These are phyloP conservation scores for Athene noctua DNA, from an alignment of 2,113 vertebrate species.

Conservation along the genomic window DNA sequence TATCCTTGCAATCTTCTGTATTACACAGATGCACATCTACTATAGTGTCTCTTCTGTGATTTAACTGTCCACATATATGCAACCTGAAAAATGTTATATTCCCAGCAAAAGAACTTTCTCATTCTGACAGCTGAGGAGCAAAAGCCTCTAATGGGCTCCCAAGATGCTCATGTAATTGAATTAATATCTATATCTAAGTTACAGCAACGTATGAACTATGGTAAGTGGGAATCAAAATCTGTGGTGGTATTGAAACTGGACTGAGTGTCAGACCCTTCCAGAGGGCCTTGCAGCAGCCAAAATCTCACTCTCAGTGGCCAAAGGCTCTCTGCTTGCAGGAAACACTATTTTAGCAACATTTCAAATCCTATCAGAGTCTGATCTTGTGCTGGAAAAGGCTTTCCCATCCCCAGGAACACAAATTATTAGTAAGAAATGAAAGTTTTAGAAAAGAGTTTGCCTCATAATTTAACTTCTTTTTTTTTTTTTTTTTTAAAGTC, in stretches of 20 bases:
- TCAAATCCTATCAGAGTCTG: not conserved
- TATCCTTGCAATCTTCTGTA: not conserved
- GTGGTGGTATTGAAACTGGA: rapidly evolving
- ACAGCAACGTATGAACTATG: not conserved
- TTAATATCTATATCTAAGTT: not conserved
- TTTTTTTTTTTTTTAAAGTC: not conserved
- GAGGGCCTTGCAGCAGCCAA: not conserved
- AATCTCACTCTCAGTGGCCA: not conserved
- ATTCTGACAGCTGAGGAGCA: not conserved
- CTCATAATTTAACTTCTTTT: not conserved
- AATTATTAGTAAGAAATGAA: not conserved
- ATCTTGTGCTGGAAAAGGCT: not conserved
- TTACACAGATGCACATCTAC: not conserved
- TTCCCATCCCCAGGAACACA: not conserved
- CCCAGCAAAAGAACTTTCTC: not conserved
- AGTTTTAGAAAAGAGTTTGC: not conserved
- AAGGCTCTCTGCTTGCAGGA: not conserved
- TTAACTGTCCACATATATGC: not conserved
- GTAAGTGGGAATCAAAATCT: not conserved
- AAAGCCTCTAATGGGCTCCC: not conserved
- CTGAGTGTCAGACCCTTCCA: not conserved
- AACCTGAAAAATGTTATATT: not conserved
- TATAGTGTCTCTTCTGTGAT: not conserved
- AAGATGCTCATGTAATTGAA: not conserved
- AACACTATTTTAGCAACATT: not conserved